Evolutionary conservation across 2,797 vertebrate species (phyloP).

Genomic region (Lindbergichthys nudifrons): DNA sequence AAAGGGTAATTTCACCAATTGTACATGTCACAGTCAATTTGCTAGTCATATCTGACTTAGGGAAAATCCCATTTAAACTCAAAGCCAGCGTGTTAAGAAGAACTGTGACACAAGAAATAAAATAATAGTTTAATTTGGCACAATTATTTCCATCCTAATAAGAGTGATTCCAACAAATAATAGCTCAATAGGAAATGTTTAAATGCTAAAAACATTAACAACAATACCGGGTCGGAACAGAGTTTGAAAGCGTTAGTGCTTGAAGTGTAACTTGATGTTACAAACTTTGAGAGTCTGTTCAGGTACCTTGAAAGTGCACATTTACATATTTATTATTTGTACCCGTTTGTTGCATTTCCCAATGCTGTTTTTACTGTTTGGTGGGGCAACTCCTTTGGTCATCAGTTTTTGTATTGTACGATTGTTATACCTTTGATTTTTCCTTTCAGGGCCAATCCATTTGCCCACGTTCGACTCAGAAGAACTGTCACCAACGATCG

Average conservation of each 20-base stretch:
- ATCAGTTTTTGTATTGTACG: neutral
- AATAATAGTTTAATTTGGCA: neutral
- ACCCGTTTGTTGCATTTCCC: neutral
- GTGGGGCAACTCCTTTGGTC: neutral
- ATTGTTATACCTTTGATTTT: neutral
- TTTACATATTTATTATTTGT: neutral
- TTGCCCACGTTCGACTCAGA: slow-evolving; percentile 88
- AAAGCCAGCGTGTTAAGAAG: neutral
- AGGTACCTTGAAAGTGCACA: too few relatives aligned
- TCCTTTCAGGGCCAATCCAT: slow-evolving; percentile 85
- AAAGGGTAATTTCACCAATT: neutral
- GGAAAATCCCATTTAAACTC: neutral
- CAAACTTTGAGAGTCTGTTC: too few relatives aligned
- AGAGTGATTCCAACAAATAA: neutral
- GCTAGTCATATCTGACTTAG: neutral
- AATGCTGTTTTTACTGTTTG: neutral
- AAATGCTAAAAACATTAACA: neutral
- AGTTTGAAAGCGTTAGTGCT: too few relatives aligned
- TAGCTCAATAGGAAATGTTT: neutral
- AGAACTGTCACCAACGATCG: slow-evolving; percentile 91
- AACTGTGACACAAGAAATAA: too few relatives aligned
- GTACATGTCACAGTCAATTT: neutral
- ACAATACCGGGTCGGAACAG: too few relatives aligned
- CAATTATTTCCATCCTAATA: neutral
- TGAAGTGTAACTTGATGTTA: too few relatives aligned